phyloP scores from a whole-genome alignment of 2,113 vertebrate species.

The Stegastes partitus region DNA sequence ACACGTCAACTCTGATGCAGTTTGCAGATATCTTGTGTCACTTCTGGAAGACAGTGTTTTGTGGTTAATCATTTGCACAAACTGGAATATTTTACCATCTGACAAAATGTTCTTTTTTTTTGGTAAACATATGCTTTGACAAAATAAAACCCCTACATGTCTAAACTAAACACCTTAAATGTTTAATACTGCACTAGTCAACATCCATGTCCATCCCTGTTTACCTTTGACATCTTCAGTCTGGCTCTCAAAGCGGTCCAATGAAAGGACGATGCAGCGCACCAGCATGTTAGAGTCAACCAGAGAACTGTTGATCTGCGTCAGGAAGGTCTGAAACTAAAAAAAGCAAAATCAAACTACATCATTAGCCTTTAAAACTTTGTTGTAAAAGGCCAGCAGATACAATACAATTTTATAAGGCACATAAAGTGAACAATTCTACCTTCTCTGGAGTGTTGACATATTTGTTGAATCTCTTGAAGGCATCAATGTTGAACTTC shows the following conservation, averaged over 20 bases:
- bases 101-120: no score
- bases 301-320: conserved; percentile 97
- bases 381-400: background rate
- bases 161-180: no score
- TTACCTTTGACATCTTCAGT: conserved; percentile 86
- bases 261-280: conserved; percentile 95
- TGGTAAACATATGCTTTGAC: no score
- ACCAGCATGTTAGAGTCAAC: conserved; percentile 99
- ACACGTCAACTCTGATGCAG: no score
- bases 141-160: no score
- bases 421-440: background rate
- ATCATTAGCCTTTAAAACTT: background rate
- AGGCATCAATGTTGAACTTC: conserved; percentile 99
- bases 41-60: no score
- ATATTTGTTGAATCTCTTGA: conserved; percentile 98
- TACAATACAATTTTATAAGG: background rate
- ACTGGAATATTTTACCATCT: no score
- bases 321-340: conserved; percentile 97
- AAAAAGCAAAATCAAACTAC: conserved; percentile 34
- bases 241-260: conserved; percentile 96
- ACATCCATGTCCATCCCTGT: background rate
- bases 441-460: conserved; percentile 99
- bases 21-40: no score
- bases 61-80: no score
- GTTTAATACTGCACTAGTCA: no score